Base-by-base conservation (phyloP, 2,888 invertebrate genomes). In the Metellina segmentata region DNA sequence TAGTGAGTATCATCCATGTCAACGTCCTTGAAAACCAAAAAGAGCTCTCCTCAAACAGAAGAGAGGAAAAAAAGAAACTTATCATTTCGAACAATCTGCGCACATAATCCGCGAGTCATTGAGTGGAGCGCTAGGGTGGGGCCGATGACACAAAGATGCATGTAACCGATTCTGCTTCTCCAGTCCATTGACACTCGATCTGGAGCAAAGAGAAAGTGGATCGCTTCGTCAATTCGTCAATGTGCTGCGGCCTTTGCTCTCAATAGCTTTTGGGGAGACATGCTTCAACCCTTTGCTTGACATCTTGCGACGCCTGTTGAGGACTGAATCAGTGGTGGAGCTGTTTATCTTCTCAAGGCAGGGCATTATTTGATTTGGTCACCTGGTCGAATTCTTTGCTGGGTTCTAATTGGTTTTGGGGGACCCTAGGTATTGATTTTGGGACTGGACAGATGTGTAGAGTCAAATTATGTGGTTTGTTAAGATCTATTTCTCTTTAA, bases 11-110 rank as follows among this genome's bases (percentile, higher is more conserved):
- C 91, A 91, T 91, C 91, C 91, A 91, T 77, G 91, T 91, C 91
- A 91, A 91, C 91, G 91, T 91, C 91, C 91, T 91, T 88, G 91
- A 91, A 91, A 91, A 91, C 61, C 90, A 87, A 87, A 85, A 90
- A 83, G 87, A 88, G 75, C 61, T 48, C 78, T 72, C 19, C 51
- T 34, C 79, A 53, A 34, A 53, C 20, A 53, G 69, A 89, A 70
- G 11, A 79, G 61, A 71, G 13, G n/a, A 78, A 77, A 34, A 34
- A 34, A 34, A 49, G 34, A 49, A 69, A 77, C n/a, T 83, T 82
- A 77, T 82, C 77, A 34, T 61, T 72, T 79, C 78, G 71, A 81
- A 71, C 83, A 77, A 91, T 91, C 91, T 87, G 77, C 81, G 61
- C 79, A 79, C 81, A 72, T 81, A 91, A 86, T 91, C 77, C 83